Evolutionary conservation across 1,140 invertebrate genomes (phyloP).

Genomic region (Calliphora vicina): DNA sequence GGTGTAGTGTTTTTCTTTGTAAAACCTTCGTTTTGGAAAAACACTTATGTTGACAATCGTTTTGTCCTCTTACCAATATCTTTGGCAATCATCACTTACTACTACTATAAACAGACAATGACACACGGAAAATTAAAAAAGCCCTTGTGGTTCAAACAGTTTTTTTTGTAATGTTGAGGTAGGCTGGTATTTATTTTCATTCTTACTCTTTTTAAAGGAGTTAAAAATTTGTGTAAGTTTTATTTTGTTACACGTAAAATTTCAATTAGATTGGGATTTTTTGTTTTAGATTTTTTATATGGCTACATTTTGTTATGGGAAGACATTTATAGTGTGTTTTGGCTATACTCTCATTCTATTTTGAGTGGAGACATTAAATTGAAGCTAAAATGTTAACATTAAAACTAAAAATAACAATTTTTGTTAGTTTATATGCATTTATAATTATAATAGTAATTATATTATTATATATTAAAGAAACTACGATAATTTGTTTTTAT

Average conservation of each 20-base stretch:
- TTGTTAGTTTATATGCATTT: too few species aligned
- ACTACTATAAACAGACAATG: background rate
- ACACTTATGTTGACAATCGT: constrained; percentile 25
- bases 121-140: background rate
- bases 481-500: too few species aligned
- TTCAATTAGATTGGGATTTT: background rate
- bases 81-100: too few species aligned
- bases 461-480: too few species aligned
- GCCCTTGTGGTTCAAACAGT: background rate
- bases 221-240: background rate
- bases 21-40: background rate
- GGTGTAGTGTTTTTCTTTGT: background rate
- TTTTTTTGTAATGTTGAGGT: background rate
- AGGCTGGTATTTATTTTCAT: background rate
- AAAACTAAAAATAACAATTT: too few species aligned
- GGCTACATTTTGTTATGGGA: background rate
- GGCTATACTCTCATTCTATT: background rate
- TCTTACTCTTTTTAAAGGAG: too few species aligned
- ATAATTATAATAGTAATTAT: too few species aligned
- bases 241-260: background rate
- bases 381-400: background rate
- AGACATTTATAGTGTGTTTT: background rate
- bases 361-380: background rate
- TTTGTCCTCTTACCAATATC: background rate
- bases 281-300: background rate